Evolutionary conservation across 2,888 invertebrate species (phyloP).

Genomic region (Megastigmus dorsalis): DNA sequence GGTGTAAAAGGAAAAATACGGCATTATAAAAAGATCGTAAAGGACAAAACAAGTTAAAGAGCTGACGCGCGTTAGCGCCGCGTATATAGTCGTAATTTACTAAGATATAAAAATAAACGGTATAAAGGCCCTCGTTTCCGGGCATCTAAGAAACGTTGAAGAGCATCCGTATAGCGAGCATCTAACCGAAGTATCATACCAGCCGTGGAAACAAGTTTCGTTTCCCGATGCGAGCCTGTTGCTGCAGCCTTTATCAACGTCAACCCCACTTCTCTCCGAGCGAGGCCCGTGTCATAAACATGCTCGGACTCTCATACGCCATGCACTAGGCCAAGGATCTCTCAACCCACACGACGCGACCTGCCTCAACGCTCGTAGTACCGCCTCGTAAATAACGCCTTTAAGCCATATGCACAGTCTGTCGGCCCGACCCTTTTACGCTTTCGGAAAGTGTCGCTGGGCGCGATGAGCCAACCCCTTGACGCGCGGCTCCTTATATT

Average conservation of each 20-base stretch:
- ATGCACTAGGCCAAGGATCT: slow-evolving; percentile 60
- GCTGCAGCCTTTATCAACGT: slow-evolving; percentile 41
- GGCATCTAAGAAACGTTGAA: slow-evolving; percentile 26
- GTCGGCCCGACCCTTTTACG: slow-evolving; percentile 62
- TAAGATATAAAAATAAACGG: slow-evolving; percentile 45
- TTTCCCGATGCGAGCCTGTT: no score
- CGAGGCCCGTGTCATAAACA: slow-evolving; percentile 71
- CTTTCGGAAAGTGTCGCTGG: slow-evolving; percentile 28
- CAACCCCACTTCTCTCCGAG: slow-evolving; percentile 43
- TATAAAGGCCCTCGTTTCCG: slow-evolving; percentile 23
- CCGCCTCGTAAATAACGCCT: slow-evolving; percentile 72
- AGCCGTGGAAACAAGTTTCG: no score
- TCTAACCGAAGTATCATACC: no score
- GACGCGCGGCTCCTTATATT: not conserved
- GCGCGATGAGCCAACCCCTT: slow-evolving; percentile 22
- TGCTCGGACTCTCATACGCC: slow-evolving; percentile 61
- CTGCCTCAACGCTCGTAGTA: not conserved
- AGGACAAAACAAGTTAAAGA: slow-evolving; percentile 27
- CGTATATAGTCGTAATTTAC: slow-evolving; percentile 19
- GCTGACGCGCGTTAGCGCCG: not conserved
- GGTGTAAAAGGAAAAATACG: slow-evolving; percentile 39
- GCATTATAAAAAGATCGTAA: slow-evolving; percentile 48
- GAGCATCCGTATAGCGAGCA: not conserved
- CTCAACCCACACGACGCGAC: slow-evolving; percentile 62
- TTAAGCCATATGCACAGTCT: slow-evolving; percentile 68